Evolutionary conservation across 2,797 vertebrate genomes (phyloP).

Genomic region (Hippocampus kuda): DNA sequence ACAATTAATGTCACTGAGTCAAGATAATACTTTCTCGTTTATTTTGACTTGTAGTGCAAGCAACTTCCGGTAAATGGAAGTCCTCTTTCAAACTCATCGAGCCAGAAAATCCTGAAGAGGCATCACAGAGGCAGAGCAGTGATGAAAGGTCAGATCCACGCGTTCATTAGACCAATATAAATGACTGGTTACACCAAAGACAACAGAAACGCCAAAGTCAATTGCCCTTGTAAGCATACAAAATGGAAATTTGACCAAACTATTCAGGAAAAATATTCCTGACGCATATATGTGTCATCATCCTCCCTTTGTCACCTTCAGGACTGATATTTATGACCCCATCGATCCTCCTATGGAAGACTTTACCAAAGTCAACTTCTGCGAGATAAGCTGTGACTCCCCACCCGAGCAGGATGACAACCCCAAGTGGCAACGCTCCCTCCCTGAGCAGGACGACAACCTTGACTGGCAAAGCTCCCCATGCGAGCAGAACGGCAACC

Average conservation of each 20-base stretch:
- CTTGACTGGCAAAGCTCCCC: background rate
- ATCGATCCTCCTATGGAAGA: conserved; percentile 72
- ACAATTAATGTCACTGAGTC: no score
- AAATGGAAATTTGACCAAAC: no score
- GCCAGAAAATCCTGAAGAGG: background rate
- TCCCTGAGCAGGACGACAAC: background rate
- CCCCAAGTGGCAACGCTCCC: no score
- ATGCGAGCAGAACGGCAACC: background rate
- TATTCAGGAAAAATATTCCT: no score
- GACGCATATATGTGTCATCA: no score
- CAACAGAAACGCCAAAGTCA: background rate
- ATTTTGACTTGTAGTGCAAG: background rate
- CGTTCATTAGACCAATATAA: background rate
- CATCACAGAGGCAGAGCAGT: conserved; percentile 18
- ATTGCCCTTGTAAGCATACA: background rate
- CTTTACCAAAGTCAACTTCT: conserved; percentile 30
- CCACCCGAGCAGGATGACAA: conserved; percentile 2
- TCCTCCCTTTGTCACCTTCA: conserved; percentile 46
- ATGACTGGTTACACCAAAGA: background rate
- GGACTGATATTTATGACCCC: conserved; percentile 82
- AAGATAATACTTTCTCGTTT: background rate
- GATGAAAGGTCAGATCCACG: conserved; percentile 26
- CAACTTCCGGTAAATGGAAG: conserved; percentile 36
- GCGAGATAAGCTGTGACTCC: conserved; percentile 56
- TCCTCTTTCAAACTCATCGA: conserved; percentile 40